Evolutionary conservation across 2,888 invertebrate species (phyloP).

Genomic region (Podotricha telesiphe): DNA sequence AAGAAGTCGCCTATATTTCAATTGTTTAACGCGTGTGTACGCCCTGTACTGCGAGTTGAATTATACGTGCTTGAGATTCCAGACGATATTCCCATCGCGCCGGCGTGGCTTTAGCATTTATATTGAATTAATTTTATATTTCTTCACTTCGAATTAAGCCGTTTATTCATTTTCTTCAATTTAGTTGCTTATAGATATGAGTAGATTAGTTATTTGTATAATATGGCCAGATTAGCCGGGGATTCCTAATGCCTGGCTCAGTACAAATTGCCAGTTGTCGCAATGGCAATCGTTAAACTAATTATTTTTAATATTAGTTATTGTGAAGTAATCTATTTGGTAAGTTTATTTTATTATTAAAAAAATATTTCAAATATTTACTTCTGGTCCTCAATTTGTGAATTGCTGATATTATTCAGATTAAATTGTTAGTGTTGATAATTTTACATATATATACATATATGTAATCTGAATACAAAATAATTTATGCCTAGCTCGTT

Average conservation of each 20-base stretch:
- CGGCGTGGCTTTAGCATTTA: neutral
- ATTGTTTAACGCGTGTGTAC: neutral
- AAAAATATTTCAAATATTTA: neutral
- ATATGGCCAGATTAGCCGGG: neutral
- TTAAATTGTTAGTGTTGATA: too few relatives aligned
- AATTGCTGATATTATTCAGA: too few relatives aligned
- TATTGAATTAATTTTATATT: neutral
- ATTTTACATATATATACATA: too few relatives aligned
- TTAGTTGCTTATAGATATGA: neutral
- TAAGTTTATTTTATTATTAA: constrained; percentile 1
- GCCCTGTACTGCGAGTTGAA: constrained; percentile 1
- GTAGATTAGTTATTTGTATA: neutral
- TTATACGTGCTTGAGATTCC: constrained; percentile 15
- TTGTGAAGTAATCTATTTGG: neutral
- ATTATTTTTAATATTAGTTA: constrained; percentile 5
- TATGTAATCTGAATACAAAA: too few relatives aligned
- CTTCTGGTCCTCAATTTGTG: neutral
- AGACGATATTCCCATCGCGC: neutral
- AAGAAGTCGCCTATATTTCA: neutral
- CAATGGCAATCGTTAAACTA: constrained; percentile 8
- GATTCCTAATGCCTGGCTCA: neutral
- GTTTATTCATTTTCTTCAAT: neutral
- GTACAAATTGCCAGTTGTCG: neutral
- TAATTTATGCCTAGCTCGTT: too few relatives aligned
- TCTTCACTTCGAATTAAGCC: neutral